phyloP scores from a whole-genome alignment of 2,797 vertebrate species.

The Crax fasciolata region DNA sequence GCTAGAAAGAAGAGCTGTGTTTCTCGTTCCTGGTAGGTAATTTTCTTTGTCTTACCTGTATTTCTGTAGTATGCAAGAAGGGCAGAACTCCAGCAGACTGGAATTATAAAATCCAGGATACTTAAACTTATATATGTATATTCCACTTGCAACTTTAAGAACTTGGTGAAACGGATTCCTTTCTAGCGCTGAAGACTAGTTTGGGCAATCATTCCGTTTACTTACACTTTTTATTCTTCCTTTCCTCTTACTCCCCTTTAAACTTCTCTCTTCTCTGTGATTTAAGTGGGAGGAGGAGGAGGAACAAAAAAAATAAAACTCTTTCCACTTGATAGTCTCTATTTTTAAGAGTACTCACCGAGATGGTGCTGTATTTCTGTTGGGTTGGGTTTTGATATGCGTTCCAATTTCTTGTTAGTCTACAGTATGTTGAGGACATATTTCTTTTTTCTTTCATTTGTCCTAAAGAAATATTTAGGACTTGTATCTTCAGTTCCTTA shows the following conservation, averaged over 20 bases:
- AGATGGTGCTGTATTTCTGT: background rate
- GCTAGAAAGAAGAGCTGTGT: rapidly evolving
- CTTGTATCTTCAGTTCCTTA: rapidly evolving
- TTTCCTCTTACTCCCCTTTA: rapidly evolving
- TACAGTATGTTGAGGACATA: background rate
- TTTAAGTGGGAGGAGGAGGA: background rate
- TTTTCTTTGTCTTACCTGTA: background rate
- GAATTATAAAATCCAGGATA: background rate
- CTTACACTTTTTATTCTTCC: background rate
- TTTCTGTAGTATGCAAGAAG: rapidly evolving
- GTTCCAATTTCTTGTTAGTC: background rate
- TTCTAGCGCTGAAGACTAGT: background rate
- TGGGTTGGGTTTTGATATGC: background rate
- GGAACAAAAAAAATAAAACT: background rate
- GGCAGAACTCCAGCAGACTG: background rate
- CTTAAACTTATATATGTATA: background rate
- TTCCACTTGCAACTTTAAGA: background rate
- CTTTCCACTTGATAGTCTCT: background rate
- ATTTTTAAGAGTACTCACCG: background rate
- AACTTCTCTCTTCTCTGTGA: background rate
- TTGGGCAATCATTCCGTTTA: background rate
- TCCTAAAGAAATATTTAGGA: background rate
- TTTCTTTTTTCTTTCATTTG: background rate
- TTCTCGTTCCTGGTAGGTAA: background rate
- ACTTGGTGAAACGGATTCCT: background rate